phyloP scores from a whole-genome alignment of 2,888 invertebrate genomes.

The Folsomia manolachei region DNA sequence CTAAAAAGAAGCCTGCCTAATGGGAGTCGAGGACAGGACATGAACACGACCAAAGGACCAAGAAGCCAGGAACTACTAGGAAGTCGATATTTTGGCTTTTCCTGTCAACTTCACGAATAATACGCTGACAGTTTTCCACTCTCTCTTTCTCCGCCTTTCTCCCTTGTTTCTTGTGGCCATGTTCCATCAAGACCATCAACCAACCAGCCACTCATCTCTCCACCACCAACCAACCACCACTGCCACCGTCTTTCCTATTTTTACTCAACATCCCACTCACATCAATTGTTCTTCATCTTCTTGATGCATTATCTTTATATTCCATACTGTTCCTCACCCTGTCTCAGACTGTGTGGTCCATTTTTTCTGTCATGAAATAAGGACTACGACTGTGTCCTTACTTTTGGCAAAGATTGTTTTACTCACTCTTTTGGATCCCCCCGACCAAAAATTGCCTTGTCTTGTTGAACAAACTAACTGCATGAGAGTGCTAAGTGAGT shows the following conservation, averaged over 20 bases:
- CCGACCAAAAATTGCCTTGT: conserved; percentile 30
- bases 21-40: conserved; percentile 11
- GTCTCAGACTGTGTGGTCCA: no score
- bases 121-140: conserved; percentile 23
- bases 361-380: no score
- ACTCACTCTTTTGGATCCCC: no score
- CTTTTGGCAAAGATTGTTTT: neutral
- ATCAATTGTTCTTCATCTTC: neutral
- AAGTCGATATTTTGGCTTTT: conserved; percentile 29
- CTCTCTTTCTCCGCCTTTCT: neutral
- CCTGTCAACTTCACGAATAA: conserved; percentile 18
- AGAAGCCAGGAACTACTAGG: conserved; percentile 5
- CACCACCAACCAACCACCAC: neutral
- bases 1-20: neutral
- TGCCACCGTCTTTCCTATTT: neutral
- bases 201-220: neutral
- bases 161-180: no score
- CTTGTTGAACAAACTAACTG: conserved; percentile 31
- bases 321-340: no score
- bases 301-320: no score
- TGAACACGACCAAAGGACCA: conserved; percentile 6
- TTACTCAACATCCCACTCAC: neutral
- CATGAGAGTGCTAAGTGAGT: conserved; percentile 6
- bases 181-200: no score
- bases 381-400: neutral